Percentiles rank a stretch among this genome's conserved stretches.
Evolutionary conservation across 2,797 vertebrate species (phyloP).

Genomic region (Phaenicophaeus curvirostris): DNA sequence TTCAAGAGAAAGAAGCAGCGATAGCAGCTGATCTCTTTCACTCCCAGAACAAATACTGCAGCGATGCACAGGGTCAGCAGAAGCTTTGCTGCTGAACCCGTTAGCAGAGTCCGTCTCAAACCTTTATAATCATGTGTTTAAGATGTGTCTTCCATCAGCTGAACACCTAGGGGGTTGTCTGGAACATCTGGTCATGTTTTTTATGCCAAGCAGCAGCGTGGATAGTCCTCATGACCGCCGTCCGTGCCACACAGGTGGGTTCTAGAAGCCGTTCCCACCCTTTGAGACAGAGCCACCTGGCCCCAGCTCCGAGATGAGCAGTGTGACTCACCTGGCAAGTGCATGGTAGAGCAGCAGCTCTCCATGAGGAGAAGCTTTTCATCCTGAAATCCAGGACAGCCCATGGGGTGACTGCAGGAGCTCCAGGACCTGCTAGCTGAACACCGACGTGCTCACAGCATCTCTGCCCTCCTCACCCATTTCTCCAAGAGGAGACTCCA

Average conservation of each 20-base stretch:
- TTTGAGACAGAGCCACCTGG: neutral
- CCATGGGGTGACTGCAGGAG: accelerated
- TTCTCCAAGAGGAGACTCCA: neutral
- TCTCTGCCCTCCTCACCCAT: neutral
- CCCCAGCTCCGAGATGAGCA: neutral
- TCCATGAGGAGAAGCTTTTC: neutral
- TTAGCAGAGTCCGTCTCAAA: neutral
- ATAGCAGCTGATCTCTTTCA: neutral
- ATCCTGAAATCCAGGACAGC: neutral
- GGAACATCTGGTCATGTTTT: too few species aligned
- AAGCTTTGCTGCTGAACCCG: neutral
- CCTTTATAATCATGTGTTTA: accelerated
- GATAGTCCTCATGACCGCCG: neutral
- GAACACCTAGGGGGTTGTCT: too few species aligned
- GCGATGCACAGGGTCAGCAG: neutral
- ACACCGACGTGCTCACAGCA: accelerated
- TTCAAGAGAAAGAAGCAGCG: neutral
- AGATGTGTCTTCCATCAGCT: too few species aligned
- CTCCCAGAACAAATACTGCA: neutral
- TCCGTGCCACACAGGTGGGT: neutral
- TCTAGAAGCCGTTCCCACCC: neutral
- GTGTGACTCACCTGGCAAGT: accelerated
- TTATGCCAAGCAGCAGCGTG: too few species aligned
- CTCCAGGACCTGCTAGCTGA: neutral
- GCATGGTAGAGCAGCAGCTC: neutral